Evolutionary conservation across 2,888 invertebrate species (phyloP).

Genomic region (Cynaeus angustus): DNA sequence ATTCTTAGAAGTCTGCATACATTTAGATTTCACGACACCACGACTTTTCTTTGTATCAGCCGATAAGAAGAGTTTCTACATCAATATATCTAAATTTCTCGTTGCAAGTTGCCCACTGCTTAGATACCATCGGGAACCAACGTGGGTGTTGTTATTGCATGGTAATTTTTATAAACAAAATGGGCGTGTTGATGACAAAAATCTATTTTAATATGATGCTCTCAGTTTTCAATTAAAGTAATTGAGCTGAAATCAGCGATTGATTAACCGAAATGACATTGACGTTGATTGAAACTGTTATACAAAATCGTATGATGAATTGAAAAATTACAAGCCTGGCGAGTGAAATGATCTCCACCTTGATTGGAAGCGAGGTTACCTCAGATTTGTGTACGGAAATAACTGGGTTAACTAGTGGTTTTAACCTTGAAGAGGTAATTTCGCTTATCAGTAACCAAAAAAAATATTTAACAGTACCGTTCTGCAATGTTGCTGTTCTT

Average conservation of each 20-base stretch:
- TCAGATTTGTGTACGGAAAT: slow-evolving; percentile 4
- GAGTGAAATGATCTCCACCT: background rate
- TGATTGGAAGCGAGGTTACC: background rate
- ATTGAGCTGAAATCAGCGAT: slow-evolving; percentile 39
- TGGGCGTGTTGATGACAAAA: slow-evolving; percentile 31
- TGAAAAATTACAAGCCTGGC: no score
- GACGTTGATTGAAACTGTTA: no score
- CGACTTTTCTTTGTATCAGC: background rate
- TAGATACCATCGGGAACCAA: slow-evolving; percentile 1
- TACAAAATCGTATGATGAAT: no score
- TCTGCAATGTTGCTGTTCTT: background rate
- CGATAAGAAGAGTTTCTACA: slow-evolving; percentile 6
- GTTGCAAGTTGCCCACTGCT: slow-evolving; percentile 17
- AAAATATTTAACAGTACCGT: no score
- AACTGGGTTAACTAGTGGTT: background rate
- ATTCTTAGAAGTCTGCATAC: slow-evolving; percentile 14
- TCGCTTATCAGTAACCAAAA: background rate
- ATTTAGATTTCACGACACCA: slow-evolving; percentile 18
- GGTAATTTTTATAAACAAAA: slow-evolving; percentile 27
- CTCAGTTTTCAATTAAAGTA: slow-evolving; percentile 36
- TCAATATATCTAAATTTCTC: slow-evolving; percentile 19
- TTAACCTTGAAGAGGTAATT: background rate
- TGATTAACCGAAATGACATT: slow-evolving; percentile 53
- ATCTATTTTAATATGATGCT: slow-evolving; percentile 34
- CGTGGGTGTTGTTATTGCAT: slow-evolving; percentile 32